A percentile compares a stretch with the other conserved stretches of the same genome.
Evolutionary conservation across 2,888 invertebrate species (phyloP).

Genomic region (Latrodectus hesperus): DNA sequence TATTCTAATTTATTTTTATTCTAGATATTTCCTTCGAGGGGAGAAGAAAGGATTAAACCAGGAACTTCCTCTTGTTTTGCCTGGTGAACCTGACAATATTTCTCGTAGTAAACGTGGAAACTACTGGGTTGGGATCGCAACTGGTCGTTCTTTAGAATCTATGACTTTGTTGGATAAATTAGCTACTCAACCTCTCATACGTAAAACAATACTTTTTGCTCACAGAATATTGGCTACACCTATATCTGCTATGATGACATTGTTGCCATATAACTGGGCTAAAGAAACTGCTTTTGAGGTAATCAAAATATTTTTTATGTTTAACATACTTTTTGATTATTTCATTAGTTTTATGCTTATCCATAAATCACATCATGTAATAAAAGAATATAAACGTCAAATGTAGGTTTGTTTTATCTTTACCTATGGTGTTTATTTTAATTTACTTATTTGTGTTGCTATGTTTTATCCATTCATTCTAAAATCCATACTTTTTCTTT

Average conservation of each 20-base stretch:
- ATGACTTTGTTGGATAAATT: conserved; percentile 60
- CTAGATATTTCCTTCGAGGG: conserved; percentile 84
- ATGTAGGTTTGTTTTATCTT: neutral
- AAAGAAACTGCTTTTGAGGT: conserved; percentile 67
- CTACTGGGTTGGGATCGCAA: conserved; percentile 74
- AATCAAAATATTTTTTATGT: neutral
- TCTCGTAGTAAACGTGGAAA: conserved; percentile 73
- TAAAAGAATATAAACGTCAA: no score
- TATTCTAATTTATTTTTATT: neutral
- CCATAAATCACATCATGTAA: no score
- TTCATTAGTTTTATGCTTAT: no score
- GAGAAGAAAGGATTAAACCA: conserved; percentile 86
- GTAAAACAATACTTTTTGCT: conserved; percentile 41
- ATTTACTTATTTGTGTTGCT: neutral
- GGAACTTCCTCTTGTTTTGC: conserved; percentile 84
- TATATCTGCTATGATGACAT: conserved; percentile 18
- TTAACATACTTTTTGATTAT: neutral
- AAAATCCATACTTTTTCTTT: no score
- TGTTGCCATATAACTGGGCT: conserved; percentile 36
- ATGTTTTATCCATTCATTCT: no score
- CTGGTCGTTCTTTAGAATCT: conserved; percentile 45
- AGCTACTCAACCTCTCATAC: conserved; percentile 47
- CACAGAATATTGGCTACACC: conserved; percentile 38
- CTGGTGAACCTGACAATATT: conserved; percentile 82
- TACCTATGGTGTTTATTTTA: neutral